Evolutionary conservation across 2,113 vertebrate genomes (phyloP).

Genomic region (Phylloscopus whistleri): DNA sequence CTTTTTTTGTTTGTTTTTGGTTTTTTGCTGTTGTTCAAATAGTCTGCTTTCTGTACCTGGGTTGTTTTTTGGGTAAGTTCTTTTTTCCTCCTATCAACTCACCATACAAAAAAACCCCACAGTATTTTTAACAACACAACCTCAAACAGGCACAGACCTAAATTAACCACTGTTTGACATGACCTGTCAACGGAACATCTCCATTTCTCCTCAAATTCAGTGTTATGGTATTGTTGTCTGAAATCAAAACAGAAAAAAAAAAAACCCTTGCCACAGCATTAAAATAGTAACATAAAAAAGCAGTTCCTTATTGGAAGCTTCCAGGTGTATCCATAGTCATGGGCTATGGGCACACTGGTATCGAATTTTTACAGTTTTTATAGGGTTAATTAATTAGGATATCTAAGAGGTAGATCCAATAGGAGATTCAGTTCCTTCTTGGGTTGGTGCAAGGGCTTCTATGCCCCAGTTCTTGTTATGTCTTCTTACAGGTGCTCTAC

Average conservation of each 20-base stretch:
- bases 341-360: not conserved
- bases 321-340: not conserved
- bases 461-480: not conserved
- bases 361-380: fast-evolving
- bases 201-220: not conserved
- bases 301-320: not conserved
- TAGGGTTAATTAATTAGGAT: not conserved
- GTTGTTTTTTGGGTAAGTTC: not conserved
- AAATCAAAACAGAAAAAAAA: not conserved
- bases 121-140: fast-evolving
- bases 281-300: not conserved
- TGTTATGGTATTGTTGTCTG: fast-evolving
- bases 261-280: not conserved
- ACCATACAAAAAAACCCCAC: not conserved
- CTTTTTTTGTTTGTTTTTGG: fast-evolving
- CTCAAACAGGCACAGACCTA: fast-evolving
- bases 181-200: not conserved
- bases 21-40: no score
- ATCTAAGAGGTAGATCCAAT: not conserved
- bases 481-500: not conserved
- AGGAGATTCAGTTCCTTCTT: not conserved
- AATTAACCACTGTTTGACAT: not conserved
- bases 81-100: not conserved
- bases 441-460: not conserved
- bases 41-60: not conserved